Conservation (phyloP, 2,888 invertebrate species). For the Barypeithes pellucidus region DNA sequence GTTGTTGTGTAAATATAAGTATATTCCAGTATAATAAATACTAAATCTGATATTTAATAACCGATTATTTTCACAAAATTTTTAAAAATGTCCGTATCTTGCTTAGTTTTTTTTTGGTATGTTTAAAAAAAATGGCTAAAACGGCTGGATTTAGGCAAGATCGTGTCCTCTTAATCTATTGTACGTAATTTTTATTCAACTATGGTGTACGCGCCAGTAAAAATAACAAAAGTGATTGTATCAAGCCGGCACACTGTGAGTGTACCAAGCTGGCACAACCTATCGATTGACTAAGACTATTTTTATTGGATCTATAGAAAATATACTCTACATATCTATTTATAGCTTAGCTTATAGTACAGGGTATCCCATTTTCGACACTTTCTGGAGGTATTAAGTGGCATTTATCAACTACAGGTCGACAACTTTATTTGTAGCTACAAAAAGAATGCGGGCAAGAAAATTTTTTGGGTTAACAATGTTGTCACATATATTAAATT, state of each 20-base stretch:
- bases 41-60: background rate
- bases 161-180: no score
- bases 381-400: no score
- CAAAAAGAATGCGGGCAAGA: no score
- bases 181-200: background rate
- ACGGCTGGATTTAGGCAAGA: no score
- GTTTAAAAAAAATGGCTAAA: no score
- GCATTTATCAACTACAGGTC: no score
- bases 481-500: no score
- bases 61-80: background rate
- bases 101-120: no score
- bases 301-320: background rate
- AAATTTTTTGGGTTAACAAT: no score
- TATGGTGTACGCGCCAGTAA: background rate
- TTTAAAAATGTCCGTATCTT: no score
- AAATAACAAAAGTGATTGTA: constrained; percentile 11
- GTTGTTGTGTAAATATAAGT: background rate
- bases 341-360: background rate
- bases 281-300: background rate
- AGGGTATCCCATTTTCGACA: background rate
- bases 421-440: no score
- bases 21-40: background rate
- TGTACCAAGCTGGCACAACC: constrained; percentile 14
- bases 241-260: constrained; percentile 14
- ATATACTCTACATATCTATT: background rate